Base-by-base conservation (phyloP, 1,140 invertebrate species). In the Drosophila ohnishii region DNA sequence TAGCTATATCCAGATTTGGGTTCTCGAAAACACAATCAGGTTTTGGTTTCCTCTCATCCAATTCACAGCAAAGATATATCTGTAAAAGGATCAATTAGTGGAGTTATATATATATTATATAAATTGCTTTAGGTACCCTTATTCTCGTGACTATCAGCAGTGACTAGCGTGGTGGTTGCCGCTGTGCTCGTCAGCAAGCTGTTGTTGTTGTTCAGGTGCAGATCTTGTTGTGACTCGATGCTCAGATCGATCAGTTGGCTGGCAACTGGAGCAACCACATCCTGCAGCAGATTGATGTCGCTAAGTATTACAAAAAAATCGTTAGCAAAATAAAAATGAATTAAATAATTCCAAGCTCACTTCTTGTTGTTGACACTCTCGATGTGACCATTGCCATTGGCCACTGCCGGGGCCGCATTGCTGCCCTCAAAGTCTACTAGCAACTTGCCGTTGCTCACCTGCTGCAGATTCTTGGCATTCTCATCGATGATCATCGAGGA, bases 131-230 rank as follows among this genome's bases (percentile, higher is more conserved):
- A 50, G n/a, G 14, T 61, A 92, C 91, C 91, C 91, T 88, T 90
- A 90, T 86, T 91, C 76, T 92, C 91, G 85, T 91, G 91, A 92
- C 91, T 92, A 92, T 92, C 91, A 75, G 91, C 88, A 91, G 85
- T 92, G 91, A 92, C 91, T 92, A 92, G 91, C 77, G 85, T 91
- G 77, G 75, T 78, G 75, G 57, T 85, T 86, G 90, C 84, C 78
- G 85, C 77, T 90, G 90, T 84, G 74, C 82, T 78, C 53, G 90
- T 91, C 73, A 90, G 78, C 80, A 92, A 86, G 73, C 90, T 91
- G 82, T 90, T 91, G 62, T 91, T 92, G 62, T 90, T 91, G 75
- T 91, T 91, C 53, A 90, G 81, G 84, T 85, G 84, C 48, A 90
- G 77, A 67, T 91, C 79, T 90, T 91, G 90, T 80, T 91, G 90